Percentiles rank a stretch among this genome's conserved stretches.
Evolutionary conservation across 1,140 invertebrate species (phyloP).

Genomic region (Arctopsyche grandis): DNA sequence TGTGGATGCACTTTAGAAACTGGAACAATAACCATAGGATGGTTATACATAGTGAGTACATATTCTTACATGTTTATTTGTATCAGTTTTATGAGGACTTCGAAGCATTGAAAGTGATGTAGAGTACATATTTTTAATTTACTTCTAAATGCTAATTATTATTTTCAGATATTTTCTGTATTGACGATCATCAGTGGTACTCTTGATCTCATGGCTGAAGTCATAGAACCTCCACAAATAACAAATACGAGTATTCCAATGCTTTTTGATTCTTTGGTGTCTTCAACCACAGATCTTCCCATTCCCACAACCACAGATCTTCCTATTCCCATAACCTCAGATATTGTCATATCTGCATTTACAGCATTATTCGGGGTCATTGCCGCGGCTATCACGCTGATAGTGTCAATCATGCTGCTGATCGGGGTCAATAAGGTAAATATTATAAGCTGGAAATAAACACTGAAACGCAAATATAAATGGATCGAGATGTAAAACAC

Average conservation of each 20-base stretch:
- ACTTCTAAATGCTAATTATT: not conserved
- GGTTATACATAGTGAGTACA: conserved; percentile 45
- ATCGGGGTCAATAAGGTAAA: not conserved
- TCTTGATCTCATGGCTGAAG: not conserved
- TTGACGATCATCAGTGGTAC: not conserved
- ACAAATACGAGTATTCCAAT: too few relatives aligned
- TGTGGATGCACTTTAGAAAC: conserved; percentile 49
- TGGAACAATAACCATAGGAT: conserved; percentile 43
- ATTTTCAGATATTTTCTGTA: not conserved
- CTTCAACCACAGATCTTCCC: too few relatives aligned
- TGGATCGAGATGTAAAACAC: not conserved
- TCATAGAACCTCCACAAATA: too few relatives aligned
- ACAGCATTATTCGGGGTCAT: not conserved
- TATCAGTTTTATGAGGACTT: not conserved
- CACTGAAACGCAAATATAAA: not conserved
- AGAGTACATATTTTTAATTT: too few relatives aligned
- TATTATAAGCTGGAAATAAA: not conserved
- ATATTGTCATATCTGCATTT: too few relatives aligned
- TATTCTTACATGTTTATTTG: too few relatives aligned
- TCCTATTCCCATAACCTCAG: too few relatives aligned
- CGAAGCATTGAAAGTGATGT: not conserved
- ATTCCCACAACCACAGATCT: not conserved
- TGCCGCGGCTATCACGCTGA: not conserved
- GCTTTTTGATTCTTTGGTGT: too few relatives aligned
- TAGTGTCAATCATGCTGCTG: not conserved